phyloP scores from a whole-genome alignment of 2,113 vertebrate species.

The Engystomops pustulosus region DNA sequence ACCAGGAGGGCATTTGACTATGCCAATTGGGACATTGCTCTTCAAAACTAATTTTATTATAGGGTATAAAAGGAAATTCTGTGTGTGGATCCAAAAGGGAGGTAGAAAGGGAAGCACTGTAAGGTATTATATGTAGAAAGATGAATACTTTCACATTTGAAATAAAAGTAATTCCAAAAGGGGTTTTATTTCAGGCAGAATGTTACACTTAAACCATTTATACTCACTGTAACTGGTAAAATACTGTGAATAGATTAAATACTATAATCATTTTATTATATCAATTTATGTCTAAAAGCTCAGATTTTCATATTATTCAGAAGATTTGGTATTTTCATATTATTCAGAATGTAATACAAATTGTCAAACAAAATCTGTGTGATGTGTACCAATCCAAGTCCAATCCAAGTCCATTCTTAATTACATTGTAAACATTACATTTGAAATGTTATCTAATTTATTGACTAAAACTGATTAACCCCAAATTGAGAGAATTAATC shows the following conservation, averaged over 20 bases:
- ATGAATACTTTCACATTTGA: not conserved
- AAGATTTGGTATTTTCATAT: too few relatives aligned
- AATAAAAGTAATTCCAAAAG: not conserved
- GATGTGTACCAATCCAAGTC: not conserved
- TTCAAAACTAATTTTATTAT: not conserved
- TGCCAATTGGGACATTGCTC: not conserved
- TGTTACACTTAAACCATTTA: not conserved
- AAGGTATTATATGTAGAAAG: not conserved
- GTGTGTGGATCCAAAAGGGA: not conserved
- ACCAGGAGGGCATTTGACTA: constrained; percentile 10
- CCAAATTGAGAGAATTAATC: too few relatives aligned
- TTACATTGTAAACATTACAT: not conserved
- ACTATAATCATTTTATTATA: not conserved
- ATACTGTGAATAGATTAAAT: not conserved
- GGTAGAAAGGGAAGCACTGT: not conserved
- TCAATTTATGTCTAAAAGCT: not conserved
- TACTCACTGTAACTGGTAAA: not conserved
- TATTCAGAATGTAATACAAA: not conserved
- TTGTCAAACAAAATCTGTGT: not conserved
- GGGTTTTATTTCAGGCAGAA: not conserved
- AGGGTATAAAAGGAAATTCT: not conserved
- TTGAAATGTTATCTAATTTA: too few relatives aligned
- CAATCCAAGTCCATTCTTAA: not conserved
- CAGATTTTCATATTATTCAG: not conserved
- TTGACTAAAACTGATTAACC: too few relatives aligned